Conservation (phyloP, 2,113 vertebrate genomes). For the Spea multiplicata region DNA sequence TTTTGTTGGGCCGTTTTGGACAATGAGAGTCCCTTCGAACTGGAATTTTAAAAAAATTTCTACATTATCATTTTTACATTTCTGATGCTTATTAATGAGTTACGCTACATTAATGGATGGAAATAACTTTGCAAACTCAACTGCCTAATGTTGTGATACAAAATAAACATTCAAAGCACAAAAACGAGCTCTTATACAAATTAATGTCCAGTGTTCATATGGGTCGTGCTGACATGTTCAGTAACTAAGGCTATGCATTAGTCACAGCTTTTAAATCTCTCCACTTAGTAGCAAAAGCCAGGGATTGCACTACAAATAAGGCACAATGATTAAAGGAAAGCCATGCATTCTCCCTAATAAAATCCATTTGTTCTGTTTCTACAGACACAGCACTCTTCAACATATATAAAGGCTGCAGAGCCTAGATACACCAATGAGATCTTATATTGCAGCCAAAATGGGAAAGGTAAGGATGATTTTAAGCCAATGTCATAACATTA, state of each 20-base stretch:
- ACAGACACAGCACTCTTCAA: constrained; percentile 45
- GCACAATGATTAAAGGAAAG: not conserved
- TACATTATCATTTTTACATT: too few relatives aligned
- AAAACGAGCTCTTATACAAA: not conserved
- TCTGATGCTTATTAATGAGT: too few relatives aligned
- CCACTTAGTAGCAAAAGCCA: not conserved
- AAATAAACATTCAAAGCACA: too few relatives aligned
- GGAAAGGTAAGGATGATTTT: constrained; percentile 44
- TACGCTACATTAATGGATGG: too few relatives aligned
- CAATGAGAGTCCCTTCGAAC: too few relatives aligned
- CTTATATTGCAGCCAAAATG: constrained; percentile 29
- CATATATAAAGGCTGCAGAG: constrained; percentile 42
- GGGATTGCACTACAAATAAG: constrained; percentile 1
- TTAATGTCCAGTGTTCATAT: not conserved
- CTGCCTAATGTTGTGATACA: too few relatives aligned
- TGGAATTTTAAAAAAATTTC: too few relatives aligned
- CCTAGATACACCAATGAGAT: constrained; percentile 26
- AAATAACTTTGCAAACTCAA: too few relatives aligned
- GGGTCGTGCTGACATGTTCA: not conserved
- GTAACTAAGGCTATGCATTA: constrained; percentile 4
- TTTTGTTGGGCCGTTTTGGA: too few relatives aligned
- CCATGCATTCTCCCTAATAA: constrained; percentile 34
- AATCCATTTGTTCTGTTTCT: constrained; percentile 63
- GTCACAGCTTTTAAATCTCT: not conserved
- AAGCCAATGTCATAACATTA: not conserved